phyloP scores from a whole-genome alignment of 2,797 vertebrate species.

The Neosilurus hyrtlii region DNA sequence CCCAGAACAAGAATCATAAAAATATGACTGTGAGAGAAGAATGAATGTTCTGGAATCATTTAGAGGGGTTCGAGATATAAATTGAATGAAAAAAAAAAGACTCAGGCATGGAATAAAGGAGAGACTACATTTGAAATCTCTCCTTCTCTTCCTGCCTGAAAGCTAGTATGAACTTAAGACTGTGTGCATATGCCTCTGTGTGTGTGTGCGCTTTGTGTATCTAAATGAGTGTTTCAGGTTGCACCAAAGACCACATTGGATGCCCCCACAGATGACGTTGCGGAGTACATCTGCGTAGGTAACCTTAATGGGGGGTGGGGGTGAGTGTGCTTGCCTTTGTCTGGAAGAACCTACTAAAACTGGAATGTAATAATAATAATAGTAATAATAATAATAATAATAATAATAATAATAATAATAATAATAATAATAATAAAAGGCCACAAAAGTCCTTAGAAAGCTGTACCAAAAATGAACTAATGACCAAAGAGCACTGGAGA shows the following conservation, averaged over 20 bases:
- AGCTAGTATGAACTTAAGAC: conserved; percentile 48
- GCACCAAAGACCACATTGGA: conserved; percentile 68
- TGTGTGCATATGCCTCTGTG: conserved; percentile 47
- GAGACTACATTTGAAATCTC: conserved; percentile 27
- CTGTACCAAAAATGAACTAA: conserved; percentile 62
- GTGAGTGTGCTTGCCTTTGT: conserved; percentile 66
- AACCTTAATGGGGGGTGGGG: conserved; percentile 50
- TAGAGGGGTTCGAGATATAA: conserved; percentile 18
- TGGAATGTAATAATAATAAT: conserved; percentile 72
- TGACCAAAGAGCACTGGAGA: conserved; percentile 75
- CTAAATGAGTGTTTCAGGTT: conserved; percentile 50
- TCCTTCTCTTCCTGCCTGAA: conserved; percentile 31
- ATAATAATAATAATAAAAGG: not conserved
- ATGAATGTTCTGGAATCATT: conserved; percentile 41
- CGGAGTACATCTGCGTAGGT: conserved; percentile 59
- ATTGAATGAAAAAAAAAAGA: conserved; percentile 29
- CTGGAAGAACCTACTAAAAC: conserved; percentile 71
- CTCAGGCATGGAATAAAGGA: conserved; percentile 31
- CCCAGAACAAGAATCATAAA: conserved; percentile 38
- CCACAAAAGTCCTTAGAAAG: conserved; percentile 43
- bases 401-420: not conserved
- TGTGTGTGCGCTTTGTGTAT: conserved; percentile 31
- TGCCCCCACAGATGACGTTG: conserved; percentile 66
- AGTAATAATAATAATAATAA: conserved; percentile 44
- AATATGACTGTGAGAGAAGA: conserved; percentile 45